These are phyloP conservation scores for Cephalopholis sonnerati DNA, from an alignment of 2,113 vertebrate genomes.

Conservation along the genomic window DNA sequence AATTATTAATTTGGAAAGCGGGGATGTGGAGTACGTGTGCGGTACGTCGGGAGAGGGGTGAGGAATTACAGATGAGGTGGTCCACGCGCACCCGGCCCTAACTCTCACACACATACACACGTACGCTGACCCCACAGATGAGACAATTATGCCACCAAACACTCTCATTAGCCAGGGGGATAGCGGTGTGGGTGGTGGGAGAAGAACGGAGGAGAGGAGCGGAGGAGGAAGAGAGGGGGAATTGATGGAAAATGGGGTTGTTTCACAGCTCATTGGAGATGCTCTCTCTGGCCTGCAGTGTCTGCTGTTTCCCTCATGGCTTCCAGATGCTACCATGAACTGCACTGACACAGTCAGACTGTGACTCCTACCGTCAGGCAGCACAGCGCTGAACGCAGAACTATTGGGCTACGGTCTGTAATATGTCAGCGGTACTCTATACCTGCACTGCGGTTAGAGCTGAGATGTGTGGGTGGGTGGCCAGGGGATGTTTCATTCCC, in stretches of 20 bases:
- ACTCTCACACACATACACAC: constrained; percentile 24
- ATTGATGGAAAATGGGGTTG: constrained; percentile 85
- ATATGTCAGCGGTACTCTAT: constrained; percentile 69
- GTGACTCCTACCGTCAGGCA: constrained; percentile 57
- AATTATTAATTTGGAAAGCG: constrained; percentile 72
- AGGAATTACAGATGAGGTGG: constrained; percentile 69
- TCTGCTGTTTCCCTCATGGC: constrained; percentile 83
- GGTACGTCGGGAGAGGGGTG: constrained; percentile 29
- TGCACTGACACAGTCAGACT: constrained; percentile 62
- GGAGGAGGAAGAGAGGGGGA: constrained; percentile 72
- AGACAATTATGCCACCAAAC: constrained; percentile 81
- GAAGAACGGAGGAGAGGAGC: constrained; percentile 56
- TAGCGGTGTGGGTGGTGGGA: constrained; percentile 78
- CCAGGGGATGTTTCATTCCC: constrained; percentile 52
- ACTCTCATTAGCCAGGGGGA: constrained; percentile 78
- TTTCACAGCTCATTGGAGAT: constrained; percentile 88
- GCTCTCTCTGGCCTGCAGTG: constrained; percentile 79
- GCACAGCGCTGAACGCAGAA: constrained; percentile 28
- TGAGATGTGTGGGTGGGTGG: constrained; percentile 63
- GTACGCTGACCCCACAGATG: constrained; percentile 72
- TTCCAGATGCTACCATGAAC: constrained; percentile 84
- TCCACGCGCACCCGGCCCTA: constrained; percentile 44
- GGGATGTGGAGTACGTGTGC: constrained; percentile 42
- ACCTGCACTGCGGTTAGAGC: constrained; percentile 64
- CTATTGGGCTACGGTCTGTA: constrained; percentile 52